Base-by-base conservation (phyloP, 1,140 invertebrate genomes). In the Bradynema listronoti region DNA sequence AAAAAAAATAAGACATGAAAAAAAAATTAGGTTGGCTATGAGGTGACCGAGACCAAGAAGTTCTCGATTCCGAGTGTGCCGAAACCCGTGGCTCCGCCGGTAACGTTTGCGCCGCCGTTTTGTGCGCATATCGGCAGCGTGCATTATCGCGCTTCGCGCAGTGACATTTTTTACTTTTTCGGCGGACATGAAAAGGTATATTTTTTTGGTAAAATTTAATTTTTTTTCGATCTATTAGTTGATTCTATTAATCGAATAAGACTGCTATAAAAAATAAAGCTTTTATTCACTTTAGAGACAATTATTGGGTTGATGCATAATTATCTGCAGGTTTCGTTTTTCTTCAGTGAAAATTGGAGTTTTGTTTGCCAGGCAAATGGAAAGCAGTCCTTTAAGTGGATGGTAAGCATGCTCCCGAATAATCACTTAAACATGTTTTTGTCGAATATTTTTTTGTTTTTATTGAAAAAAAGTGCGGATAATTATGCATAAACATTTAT, bases 161-260 rank as follows among this genome's bases (percentile, higher is more conserved):
- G 16, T 9, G 47, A 50, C 19, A 50, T 50, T n/a, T 50, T 24
- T 27, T 50, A 50, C n/a, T 50, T 50, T n/a, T 50, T 50, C n/a
- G 47, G 47, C 9, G 47, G 47, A 29, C 4, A 25, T 3, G 34
- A 50, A 29, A 50, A 50, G 16, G 47, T 24, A 50, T 19, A 27
- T 50, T 3, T 30, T 19, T 50, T 25, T 50, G 9, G 29, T 50
- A 4, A 24, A 50, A 3, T 5, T 50, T 27, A 50, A 3, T 47
- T n/a, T n/a, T n/a, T n/a, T n/a, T n/a, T n/a, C n/a, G 45, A 47
- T 9, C 3, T 50, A n/a, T 24, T 50, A 5, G 42, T 27, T 43
- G 42, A 43, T 43, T 27, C 27, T 43, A 3, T 43, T 25, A 3
- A 50, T n/a, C n/a, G n/a, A n/a, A n/a, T n/a, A n/a, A n/a, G n/a